Conservation (phyloP, 2,888 invertebrate genomes). For the Nomada goodeniana region DNA sequence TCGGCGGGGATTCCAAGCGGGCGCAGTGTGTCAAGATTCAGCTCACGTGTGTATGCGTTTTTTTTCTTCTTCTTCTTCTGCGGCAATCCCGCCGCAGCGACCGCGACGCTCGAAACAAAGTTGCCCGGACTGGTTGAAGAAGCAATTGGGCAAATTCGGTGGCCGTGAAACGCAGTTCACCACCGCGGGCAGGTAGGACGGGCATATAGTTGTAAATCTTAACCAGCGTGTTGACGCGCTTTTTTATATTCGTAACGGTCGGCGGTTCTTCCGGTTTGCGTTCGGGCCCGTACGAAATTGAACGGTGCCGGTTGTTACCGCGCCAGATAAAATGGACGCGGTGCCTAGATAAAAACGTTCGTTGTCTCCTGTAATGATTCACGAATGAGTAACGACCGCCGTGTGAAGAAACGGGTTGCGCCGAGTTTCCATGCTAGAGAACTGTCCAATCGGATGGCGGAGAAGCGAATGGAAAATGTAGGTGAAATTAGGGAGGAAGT, state of each 20-base stretch:
- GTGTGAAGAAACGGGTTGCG: conserved; percentile 30
- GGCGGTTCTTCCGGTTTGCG: conserved; percentile 29
- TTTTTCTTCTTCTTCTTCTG: neutral
- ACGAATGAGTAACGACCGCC: conserved; percentile 52
- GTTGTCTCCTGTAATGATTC: conserved; percentile 54
- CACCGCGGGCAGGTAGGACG: neutral
- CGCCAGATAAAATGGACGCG: conserved; percentile 29
- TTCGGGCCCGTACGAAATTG: conserved; percentile 34
- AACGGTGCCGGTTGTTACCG: conserved; percentile 31
- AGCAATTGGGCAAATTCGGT: conserved; percentile 52
- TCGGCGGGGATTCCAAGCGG: too few species aligned
- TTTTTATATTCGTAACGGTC: conserved; percentile 52
- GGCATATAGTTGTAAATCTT: conserved; percentile 65
- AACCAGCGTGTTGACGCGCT: conserved; percentile 58
- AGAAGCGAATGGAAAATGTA: too few species aligned
- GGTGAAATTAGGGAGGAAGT: too few species aligned
- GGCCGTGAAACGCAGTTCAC: conserved; percentile 7
- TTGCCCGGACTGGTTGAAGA: conserved; percentile 37
- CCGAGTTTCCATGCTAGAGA: neutral
- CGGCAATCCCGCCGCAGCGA: neutral
- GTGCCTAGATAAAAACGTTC: conserved; percentile 41
- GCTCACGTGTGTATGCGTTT: too few species aligned
- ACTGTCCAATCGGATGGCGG: neutral
- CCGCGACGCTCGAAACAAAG: conserved; percentile 26
- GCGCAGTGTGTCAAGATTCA: too few species aligned